phyloP scores from a whole-genome alignment of 2,113 vertebrate species.

The Martes martes region DNA sequence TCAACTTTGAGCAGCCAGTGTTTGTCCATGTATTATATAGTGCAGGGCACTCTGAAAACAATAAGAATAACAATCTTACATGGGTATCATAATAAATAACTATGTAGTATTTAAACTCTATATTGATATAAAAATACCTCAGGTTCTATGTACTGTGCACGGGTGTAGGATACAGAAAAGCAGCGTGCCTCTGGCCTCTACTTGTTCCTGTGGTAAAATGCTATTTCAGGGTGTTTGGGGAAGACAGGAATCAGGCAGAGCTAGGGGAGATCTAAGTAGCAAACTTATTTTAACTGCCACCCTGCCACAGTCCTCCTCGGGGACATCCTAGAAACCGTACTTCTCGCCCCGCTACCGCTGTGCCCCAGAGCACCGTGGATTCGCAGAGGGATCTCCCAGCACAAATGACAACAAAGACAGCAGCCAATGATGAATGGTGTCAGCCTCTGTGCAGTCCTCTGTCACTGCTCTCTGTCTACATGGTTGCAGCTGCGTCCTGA shows the following conservation, averaged over 20 bases:
- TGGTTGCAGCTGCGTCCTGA: not conserved
- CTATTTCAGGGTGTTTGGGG: not conserved
- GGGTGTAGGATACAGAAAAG: not conserved
- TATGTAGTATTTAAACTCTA: not conserved
- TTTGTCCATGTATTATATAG: not conserved
- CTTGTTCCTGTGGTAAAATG: not conserved
- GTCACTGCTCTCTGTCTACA: not conserved
- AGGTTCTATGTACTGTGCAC: not conserved
- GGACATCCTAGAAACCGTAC: not conserved
- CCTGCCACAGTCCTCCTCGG: not conserved
- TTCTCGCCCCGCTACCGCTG: accelerated
- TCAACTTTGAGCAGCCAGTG: not conserved
- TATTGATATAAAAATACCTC: not conserved
- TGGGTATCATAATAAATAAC: not conserved
- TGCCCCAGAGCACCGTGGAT: too few species aligned
- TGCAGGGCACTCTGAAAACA: not conserved
- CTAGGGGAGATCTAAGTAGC: not conserved
- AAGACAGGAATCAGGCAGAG: not conserved
- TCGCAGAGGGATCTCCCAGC: not conserved
- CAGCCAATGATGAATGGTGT: not conserved
- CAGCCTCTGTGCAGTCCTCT: not conserved
- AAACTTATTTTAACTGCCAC: not conserved
- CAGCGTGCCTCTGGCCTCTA: not conserved
- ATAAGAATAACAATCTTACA: not conserved
- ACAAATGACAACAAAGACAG: not conserved